Evolutionary conservation across 2,888 invertebrate species (phyloP), one percentile per base, ranked within the genome.

Genomic region (Melinaea marsaeus): DNA sequence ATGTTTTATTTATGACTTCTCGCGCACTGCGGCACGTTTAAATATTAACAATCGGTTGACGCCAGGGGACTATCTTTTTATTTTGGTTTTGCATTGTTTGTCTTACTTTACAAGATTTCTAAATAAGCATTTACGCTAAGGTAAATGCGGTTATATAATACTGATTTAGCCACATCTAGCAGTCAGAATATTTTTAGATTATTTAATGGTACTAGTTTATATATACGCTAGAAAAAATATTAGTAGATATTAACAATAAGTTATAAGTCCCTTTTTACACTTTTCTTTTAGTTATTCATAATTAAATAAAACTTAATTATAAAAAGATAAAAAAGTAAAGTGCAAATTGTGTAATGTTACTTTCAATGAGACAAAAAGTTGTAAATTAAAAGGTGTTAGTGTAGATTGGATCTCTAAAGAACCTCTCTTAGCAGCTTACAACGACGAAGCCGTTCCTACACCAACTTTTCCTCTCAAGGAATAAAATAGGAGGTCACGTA

Each of bases 1-100:
- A 85, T 86, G 85, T 86, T 86, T 87, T 88, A 88, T 86, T 81
- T 85, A 87, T 80, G 75, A 72, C 74, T 69, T 71, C 22, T 22
- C 76, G 84, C 84, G 85, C 86, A 87, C 71, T 88, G 87, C 87
- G 85, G 83, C 78, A 72, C 75, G 71, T 77, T 87, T 78, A 82
- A 87, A 87, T 85, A 86, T 88, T 87, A 80, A 87, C 79, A 73
- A 76, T 79, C 80, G 75, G 56, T 45, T 11, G n/a, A 11, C 42
- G 32, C 42, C 13, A 54, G 9, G 63, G 63, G 61, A 57, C 34
- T 22, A 47, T 37, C 60, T 55, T 60, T 37, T 48, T 11, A 11
- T 60, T 42, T 33, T 55, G 60, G 55, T 55, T n/a, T 51, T 34
- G 22, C 11, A 51, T 51, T 51, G 32, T 22, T 51, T 22, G 7